These are phyloP conservation scores for Sorex araneus DNA, from an alignment of 2,113 vertebrate species.

Conservation along the genomic window DNA sequence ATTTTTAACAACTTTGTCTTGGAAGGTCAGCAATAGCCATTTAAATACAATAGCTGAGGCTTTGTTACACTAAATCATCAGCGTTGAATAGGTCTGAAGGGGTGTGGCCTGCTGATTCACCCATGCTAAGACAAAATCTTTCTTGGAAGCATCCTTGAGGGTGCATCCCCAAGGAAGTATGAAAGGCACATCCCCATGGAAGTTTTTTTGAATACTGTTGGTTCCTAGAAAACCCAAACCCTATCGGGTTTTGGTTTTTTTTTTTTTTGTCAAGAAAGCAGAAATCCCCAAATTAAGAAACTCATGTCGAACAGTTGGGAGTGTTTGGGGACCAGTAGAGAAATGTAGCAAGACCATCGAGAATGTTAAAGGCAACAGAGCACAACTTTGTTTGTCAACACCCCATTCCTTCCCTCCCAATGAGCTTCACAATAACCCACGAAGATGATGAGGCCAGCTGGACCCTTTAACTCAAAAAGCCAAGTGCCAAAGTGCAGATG, in stretches of 20 bases:
- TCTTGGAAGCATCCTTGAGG: not conserved
- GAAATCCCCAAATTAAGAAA: not conserved
- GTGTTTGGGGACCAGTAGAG: not conserved
- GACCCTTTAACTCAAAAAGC: not conserved
- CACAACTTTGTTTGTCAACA: not conserved
- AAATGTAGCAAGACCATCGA: not conserved
- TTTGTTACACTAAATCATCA: conserved; percentile 76
- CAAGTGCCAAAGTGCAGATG: not conserved
- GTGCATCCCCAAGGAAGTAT: conserved; percentile 46
- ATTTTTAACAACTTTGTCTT: conserved; percentile 83
- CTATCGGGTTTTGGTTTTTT: no score
- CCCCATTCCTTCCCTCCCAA: no score
- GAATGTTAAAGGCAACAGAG: not conserved
- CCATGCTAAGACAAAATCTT: conserved; percentile 58
- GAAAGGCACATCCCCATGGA: not conserved
- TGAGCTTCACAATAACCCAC: not conserved
- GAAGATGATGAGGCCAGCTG: not conserved
- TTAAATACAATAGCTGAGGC: conserved; percentile 76
- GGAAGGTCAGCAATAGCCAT: conserved; percentile 79
- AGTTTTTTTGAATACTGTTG: conserved; percentile 61
- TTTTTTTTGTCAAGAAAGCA: conserved; percentile 11
- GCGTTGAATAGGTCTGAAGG: conserved; percentile 85
- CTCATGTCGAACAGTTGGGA: not conserved
- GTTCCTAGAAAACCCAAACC: conserved; percentile 41
- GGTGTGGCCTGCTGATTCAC: conserved; percentile 73